A percentile compares a stretch with the other conserved stretches of the same genome.
Evolutionary conservation across 2,113 vertebrate species (phyloP).

Genomic region (Eudyptes chrysolophus): DNA sequence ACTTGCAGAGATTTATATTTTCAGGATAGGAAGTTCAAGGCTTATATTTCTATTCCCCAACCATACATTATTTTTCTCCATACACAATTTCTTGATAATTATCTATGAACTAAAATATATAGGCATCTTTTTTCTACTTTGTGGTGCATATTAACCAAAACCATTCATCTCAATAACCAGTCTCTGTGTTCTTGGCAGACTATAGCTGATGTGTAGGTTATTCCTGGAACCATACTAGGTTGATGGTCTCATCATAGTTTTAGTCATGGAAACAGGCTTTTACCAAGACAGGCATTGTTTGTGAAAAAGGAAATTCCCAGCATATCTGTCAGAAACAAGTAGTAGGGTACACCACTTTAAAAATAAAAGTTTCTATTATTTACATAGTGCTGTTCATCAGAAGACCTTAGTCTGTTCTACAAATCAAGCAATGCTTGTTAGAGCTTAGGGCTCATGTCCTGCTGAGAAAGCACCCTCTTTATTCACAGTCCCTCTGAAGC

Average conservation of each 20-base stretch:
- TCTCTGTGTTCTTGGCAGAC: conserved; percentile 32
- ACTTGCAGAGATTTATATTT: conserved; percentile 63
- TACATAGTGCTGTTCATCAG: neutral
- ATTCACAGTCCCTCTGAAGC: neutral
- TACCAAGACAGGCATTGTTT: conserved; percentile 35
- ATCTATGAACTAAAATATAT: conserved; percentile 62
- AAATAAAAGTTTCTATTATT: neutral
- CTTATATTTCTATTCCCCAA: conserved; percentile 65
- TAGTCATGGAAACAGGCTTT: conserved; percentile 68
- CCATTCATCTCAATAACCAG: conserved; percentile 60
- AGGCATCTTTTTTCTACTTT: conserved; percentile 39
- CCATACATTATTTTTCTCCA: conserved; percentile 55
- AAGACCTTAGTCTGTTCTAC: neutral
- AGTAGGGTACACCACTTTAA: neutral
- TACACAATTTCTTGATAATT: conserved; percentile 65
- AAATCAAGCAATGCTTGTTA: neutral
- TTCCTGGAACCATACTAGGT: conserved; percentile 53
- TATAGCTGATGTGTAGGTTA: conserved; percentile 32
- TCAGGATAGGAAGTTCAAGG: conserved; percentile 63
- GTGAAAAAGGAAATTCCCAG: conserved; percentile 36
- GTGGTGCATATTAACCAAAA: conserved; percentile 61
- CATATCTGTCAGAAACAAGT: conserved; percentile 23
- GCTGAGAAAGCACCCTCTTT: neutral
- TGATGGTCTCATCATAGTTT: conserved; percentile 56
- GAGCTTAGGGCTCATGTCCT: neutral